Conservation (phyloP, 1,140 invertebrate species). For the Tetragnatha versicolor region DNA sequence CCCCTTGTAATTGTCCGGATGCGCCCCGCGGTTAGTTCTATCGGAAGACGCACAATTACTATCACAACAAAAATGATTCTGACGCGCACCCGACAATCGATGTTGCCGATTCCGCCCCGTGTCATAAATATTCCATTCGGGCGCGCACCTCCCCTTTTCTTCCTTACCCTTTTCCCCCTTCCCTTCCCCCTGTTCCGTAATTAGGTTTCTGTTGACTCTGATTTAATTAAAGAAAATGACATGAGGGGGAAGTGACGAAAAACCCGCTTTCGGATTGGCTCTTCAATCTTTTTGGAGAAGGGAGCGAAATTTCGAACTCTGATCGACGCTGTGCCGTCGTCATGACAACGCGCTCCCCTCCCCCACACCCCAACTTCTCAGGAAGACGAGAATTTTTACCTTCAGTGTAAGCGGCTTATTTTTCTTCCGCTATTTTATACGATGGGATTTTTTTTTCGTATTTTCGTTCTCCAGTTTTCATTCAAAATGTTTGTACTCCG, state of each 20-base stretch:
- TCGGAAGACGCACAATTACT: too few relatives aligned
- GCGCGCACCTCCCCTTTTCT: not conserved
- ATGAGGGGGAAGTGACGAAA: not conserved
- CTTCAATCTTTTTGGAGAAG: not conserved
- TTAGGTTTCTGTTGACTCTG: slow-evolving; percentile 52
- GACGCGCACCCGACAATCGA: not conserved
- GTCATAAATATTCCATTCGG: not conserved
- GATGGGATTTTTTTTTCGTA: not conserved
- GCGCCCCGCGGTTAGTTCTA: not conserved
- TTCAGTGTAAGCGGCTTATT: slow-evolving; percentile 21
- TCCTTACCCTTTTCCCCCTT: not conserved
- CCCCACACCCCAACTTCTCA: not conserved
- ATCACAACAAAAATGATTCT: not conserved
- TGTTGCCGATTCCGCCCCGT: not conserved
- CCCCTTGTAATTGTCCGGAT: not conserved
- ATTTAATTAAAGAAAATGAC: slow-evolving; percentile 47
- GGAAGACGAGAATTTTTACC: too few relatives aligned
- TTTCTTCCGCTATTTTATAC: slow-evolving; percentile 21
- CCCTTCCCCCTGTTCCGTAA: slow-evolving; percentile 12
- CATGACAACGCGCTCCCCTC: not conserved
- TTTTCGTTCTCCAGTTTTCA: not conserved
- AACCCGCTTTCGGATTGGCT: not conserved
- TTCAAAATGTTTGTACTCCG: slow-evolving; percentile 36
- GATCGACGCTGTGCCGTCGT: slow-evolving; percentile 21
- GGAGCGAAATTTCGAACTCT: slow-evolving; percentile 1